These are phyloP conservation scores for Macaria liturata DNA, from an alignment of 2,888 invertebrate genomes.

Conservation along the genomic window DNA sequence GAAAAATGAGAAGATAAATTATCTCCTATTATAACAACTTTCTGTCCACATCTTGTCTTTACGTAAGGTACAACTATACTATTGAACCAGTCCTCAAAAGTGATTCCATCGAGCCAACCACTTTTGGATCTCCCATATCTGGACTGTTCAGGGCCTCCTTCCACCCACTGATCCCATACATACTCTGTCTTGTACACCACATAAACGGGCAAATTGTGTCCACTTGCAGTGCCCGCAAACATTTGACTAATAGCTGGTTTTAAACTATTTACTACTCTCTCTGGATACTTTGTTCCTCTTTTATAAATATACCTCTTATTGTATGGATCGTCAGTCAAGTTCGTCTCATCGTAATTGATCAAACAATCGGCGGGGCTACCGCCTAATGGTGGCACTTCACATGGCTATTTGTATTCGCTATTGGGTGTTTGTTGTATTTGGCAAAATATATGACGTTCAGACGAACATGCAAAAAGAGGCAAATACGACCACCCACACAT, in stretches of 20 bases:
- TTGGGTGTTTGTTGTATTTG: too few species aligned
- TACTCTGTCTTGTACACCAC: constrained; percentile 57
- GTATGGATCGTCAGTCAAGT: constrained; percentile 26
- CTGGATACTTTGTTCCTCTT: constrained; percentile 48
- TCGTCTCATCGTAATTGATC: constrained; percentile 27
- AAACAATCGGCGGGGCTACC: too few species aligned
- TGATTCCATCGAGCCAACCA: constrained; percentile 49
- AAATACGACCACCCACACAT: too few species aligned
- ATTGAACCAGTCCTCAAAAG: constrained; percentile 48
- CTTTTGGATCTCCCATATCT: constrained; percentile 51
- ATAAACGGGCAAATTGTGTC: constrained; percentile 43
- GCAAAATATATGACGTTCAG: too few species aligned
- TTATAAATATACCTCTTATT: constrained; percentile 37
- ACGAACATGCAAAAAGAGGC: too few species aligned
- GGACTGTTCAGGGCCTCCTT: constrained; percentile 47
- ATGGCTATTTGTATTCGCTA: too few species aligned
- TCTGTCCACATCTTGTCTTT: constrained; percentile 9
- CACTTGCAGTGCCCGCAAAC: constrained; percentile 48
- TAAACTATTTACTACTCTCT: constrained; percentile 41
- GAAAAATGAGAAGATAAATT: constrained; percentile 22
- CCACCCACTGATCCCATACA: constrained; percentile 51
- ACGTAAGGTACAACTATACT: constrained; percentile 9
- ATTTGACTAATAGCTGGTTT: constrained; percentile 50
- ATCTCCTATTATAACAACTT: constrained; percentile 18
- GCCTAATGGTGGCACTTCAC: too few species aligned